phyloP scores from a whole-genome alignment of 2,797 vertebrate species.

The Sebastes diploproa region DNA sequence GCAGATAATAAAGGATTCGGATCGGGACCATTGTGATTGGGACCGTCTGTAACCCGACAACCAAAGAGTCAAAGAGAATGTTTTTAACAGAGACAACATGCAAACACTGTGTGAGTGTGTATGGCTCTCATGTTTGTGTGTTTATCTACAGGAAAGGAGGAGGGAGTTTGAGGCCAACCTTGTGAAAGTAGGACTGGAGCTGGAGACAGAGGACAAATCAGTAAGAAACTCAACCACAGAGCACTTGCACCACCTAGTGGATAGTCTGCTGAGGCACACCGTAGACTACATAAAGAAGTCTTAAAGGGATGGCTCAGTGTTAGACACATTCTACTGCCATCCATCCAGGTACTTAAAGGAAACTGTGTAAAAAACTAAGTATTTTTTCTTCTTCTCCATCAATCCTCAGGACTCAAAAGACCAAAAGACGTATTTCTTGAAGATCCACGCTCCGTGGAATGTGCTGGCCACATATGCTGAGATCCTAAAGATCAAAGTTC shows the following conservation, averaged over 20 bases:
- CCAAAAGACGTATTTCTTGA: slow-evolving; percentile 91
- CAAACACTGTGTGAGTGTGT: slow-evolving; percentile 1
- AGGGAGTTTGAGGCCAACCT: slow-evolving; percentile 92
- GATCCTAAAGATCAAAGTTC: slow-evolving; percentile 93
- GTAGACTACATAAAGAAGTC: not conserved
- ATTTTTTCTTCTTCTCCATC: not conserved
- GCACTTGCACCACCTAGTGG: slow-evolving; percentile 58
- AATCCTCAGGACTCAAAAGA: slow-evolving; percentile 90
- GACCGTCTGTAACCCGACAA: not conserved
- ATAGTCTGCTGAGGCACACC: slow-evolving; percentile 22
- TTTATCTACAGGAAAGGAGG: slow-evolving; percentile 88
- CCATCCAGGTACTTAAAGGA: not conserved
- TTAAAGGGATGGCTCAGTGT: slow-evolving; percentile 56
- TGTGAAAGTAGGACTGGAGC: slow-evolving; percentile 87
- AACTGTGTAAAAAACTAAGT: not conserved
- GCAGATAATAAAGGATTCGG: not conserved
- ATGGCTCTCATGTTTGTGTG: slow-evolving; percentile 26
- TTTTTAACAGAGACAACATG: not conserved
- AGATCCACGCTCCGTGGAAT: slow-evolving; percentile 96
- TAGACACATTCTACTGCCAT: not conserved
- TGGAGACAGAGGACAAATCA: slow-evolving; percentile 92
- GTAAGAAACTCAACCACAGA: slow-evolving; percentile 75
- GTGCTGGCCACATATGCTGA: slow-evolving; percentile 91
- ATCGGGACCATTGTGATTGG: not conserved
- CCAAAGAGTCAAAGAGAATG: not conserved